Base-by-base conservation (phyloP, 2,888 invertebrate genomes). In the Hirudinaria manillensis region DNA sequence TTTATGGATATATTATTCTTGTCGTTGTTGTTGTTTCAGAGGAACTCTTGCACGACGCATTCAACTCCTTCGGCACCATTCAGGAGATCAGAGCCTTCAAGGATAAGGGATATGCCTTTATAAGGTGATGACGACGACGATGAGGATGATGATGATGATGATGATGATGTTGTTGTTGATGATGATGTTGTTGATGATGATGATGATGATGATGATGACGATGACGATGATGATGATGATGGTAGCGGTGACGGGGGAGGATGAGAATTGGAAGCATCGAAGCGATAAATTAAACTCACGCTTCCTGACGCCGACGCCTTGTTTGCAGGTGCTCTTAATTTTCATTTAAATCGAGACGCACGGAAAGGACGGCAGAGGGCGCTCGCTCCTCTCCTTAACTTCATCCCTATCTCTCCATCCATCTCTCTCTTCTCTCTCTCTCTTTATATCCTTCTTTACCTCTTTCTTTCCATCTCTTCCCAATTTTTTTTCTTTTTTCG, bases 41-140 rank as follows among this genome's bases (percentile, higher is more conserved):
- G 84, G 98, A 99, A 81, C 88, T 98, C 83, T 93, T 99, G 90
- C 93, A 93, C 86, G 93, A 92, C 87, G 94, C 94, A 81, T 99
- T 99, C 88, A 89, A 91, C 83, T 91, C 91, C 82, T 99, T 93
- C 87, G 99, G 99, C 81, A 90, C 91, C 82, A 97, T 99, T 86
- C 92, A 94, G 87, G 98, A 99, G 87, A 92, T 99, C 82, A 89
- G 97, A 86, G 94, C 96, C 81, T 98, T 98, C 89, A 96, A 96
- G 88, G 97, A 98, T 86, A 98, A 99, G 87, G 98, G 99, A 80
- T 98, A 95, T 87, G 96, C 97, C 82, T 98, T 98, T 88, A 93
- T 98, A 84, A 94, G 96, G 87, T 99, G 36, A 76, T 71, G 71
- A 71, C 45, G 71, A 71, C 45, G 71, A 71, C 45, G 71, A 71